These are phyloP conservation scores for Trigoniulus corallinus DNA, from an alignment of 1,140 invertebrate species.

Conservation along the genomic window DNA sequence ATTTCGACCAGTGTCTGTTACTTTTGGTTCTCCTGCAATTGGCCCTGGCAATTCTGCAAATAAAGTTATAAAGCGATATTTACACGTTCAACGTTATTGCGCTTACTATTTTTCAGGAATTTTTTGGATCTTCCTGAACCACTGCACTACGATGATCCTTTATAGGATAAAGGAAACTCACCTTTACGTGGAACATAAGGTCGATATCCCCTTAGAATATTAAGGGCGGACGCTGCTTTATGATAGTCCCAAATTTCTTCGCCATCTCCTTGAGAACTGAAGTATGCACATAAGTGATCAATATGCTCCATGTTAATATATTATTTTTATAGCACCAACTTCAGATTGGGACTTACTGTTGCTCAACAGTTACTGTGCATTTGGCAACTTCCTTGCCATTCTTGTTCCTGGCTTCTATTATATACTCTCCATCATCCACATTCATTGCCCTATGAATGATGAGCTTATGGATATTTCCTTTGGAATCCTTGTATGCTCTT, in stretches of 20 bases:
- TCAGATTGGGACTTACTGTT: too few relatives aligned
- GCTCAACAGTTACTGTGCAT: conserved; percentile 55
- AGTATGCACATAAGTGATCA: too few relatives aligned
- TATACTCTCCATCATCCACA: conserved; percentile 85
- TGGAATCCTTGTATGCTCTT: conserved; percentile 56
- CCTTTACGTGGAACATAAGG: too few relatives aligned
- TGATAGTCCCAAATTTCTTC: background rate
- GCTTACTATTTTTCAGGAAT: too few relatives aligned
- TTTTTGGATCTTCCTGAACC: too few relatives aligned
- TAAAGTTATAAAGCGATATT: too few relatives aligned
- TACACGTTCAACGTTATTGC: too few relatives aligned
- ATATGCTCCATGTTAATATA: too few relatives aligned
- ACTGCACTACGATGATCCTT: too few relatives aligned
- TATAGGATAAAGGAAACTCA: too few relatives aligned
- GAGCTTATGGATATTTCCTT: conserved; percentile 67
- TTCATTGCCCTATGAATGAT: conserved; percentile 66
- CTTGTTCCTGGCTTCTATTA: conserved; percentile 76
- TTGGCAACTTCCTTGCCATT: conserved; percentile 71
- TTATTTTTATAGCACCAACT: too few relatives aligned
- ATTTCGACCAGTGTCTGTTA: conserved; percentile 54
- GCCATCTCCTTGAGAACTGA: too few relatives aligned
- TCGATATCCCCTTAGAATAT: background rate
- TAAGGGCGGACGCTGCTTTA: background rate
- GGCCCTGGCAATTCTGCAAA: conserved; percentile 36
- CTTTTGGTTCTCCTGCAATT: conserved; percentile 50